Percentiles rank a stretch among this genome's conserved stretches.
Evolutionary conservation across 2,888 invertebrate species (phyloP).

Genomic region (Acanthopleura granulata): DNA sequence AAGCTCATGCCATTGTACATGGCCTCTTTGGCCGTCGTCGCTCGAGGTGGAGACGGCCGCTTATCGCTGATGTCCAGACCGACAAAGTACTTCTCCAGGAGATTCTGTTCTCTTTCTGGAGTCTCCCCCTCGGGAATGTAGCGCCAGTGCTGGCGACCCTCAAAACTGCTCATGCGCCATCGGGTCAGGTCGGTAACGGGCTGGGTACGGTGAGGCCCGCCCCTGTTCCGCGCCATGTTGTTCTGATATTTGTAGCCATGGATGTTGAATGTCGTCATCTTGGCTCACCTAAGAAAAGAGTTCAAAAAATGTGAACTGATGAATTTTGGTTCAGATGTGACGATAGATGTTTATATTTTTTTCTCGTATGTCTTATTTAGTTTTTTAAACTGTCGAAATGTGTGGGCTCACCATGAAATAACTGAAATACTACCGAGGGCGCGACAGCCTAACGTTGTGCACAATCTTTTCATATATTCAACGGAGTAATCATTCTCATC

Average conservation of each 20-base stretch:
- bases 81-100: conserved; percentile 1
- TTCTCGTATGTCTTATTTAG: too few relatives aligned
- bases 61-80: neutral
- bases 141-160: neutral
- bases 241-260: conserved; percentile 11
- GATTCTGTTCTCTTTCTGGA: conserved; percentile 3
- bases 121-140: conserved; percentile 7
- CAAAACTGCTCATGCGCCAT: conserved; percentile 14
- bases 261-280: neutral
- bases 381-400: too few relatives aligned
- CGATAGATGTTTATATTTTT: too few relatives aligned
- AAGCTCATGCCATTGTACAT: conserved; percentile 9
- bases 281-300: neutral
- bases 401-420: too few relatives aligned
- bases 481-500: too few relatives aligned
- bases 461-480: too few relatives aligned
- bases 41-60: neutral
- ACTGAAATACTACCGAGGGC: too few relatives aligned
- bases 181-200: conserved; percentile 4
- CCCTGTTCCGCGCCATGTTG: neutral
- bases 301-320: too few relatives aligned
- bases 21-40: neutral
- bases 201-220: neutral
- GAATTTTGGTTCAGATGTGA: too few relatives aligned
- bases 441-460: too few relatives aligned